Percentiles rank a stretch among this genome's conserved stretches.
These are phyloP conservation scores for Myiozetetes cayanensis DNA, from an alignment of 2,113 vertebrate species.

Conservation along the genomic window DNA sequence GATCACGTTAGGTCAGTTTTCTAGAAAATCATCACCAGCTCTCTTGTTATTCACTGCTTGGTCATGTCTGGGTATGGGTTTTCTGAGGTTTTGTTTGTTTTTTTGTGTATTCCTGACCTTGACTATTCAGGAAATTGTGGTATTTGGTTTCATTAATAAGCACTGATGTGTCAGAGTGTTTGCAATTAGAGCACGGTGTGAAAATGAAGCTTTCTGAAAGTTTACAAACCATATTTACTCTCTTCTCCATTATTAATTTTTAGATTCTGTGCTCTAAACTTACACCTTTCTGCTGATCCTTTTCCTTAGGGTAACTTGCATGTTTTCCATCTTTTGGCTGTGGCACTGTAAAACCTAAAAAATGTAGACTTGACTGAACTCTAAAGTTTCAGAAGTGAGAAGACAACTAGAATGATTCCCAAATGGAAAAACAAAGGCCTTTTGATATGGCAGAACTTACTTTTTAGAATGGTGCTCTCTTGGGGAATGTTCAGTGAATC, in stretches of 20 bases:
- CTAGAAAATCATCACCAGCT: not conserved
- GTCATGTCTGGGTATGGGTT: not conserved
- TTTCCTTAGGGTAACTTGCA: not conserved
- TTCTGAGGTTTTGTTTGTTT: not conserved
- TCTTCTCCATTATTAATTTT: not conserved
- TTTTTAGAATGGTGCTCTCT: not conserved
- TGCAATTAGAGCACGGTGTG: not conserved
- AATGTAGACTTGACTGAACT: not conserved
- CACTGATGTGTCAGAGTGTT: not conserved
- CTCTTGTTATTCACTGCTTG: not conserved
- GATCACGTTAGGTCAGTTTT: not conserved
- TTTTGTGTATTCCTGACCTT: not conserved
- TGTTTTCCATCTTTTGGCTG: not conserved
- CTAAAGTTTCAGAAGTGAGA: not conserved
- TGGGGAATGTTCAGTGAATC: not conserved
- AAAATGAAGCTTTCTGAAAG: not conserved
- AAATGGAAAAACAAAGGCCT: not conserved
- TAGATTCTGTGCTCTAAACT: not conserved
- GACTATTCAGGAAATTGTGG: not conserved
- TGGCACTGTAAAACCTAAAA: not conserved
- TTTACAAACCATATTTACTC: not conserved
- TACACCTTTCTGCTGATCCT: not conserved
- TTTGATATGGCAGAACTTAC: not conserved
- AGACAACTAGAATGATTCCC: not conserved
- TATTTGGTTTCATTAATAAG: not conserved